Conservation (phyloP, 1,140 invertebrate genomes). For the Galleria mellonella region DNA sequence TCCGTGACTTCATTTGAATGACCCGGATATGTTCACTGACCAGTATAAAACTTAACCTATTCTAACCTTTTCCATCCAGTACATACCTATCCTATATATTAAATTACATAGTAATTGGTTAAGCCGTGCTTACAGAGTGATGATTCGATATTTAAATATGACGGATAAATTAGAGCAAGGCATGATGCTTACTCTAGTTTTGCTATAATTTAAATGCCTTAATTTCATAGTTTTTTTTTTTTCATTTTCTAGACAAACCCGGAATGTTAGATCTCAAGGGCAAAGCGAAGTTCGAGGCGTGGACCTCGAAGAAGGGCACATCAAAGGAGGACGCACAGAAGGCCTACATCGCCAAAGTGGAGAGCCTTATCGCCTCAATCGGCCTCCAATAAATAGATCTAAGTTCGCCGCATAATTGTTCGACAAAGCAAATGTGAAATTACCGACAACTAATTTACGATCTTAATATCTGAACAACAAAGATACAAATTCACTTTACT, state of each 20-base stretch:
- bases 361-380: slow-evolving; percentile 66
- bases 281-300: slow-evolving; percentile 97
- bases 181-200: too few relatives aligned
- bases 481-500: neutral
- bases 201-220: neutral
- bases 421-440: neutral
- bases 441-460: neutral
- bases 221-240: slow-evolving; percentile 9
- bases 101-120: too few relatives aligned
- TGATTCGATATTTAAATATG: too few relatives aligned
- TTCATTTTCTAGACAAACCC: slow-evolving; percentile 80
- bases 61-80: too few relatives aligned
- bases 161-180: too few relatives aligned
- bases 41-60: too few relatives aligned
- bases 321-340: slow-evolving; percentile 89
- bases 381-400: slow-evolving; percentile 48
- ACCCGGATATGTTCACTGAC: too few relatives aligned
- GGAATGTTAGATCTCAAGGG: slow-evolving; percentile 95
- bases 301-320: slow-evolving; percentile 89
- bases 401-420: too few relatives aligned
- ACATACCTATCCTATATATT: too few relatives aligned
- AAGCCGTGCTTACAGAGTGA: too few relatives aligned
- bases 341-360: slow-evolving; percentile 87
- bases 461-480: neutral
- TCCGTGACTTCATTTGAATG: too few relatives aligned